A percentile compares a stretch with the other conserved stretches of the same genome.
Evolutionary conservation across 2,113 vertebrate genomes (phyloP).

Genomic region (Origma solitaria): DNA sequence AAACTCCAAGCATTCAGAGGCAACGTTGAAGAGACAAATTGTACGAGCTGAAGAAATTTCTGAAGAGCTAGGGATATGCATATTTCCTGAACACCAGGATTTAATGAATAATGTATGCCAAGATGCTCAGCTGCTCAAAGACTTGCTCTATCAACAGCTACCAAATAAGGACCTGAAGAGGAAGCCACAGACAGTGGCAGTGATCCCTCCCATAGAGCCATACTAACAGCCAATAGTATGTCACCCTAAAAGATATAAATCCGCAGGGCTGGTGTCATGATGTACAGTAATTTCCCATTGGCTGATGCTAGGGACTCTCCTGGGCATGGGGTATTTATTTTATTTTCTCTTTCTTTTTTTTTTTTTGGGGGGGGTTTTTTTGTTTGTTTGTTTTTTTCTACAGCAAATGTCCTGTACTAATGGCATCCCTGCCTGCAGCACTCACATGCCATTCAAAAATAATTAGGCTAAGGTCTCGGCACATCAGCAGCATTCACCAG

Average conservation of each 20-base stretch:
- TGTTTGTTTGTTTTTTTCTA: background rate
- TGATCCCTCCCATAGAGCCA: constrained; percentile 69
- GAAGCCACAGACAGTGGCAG: constrained; percentile 73
- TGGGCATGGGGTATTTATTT: constrained; percentile 32
- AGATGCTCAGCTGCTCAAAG: constrained; percentile 81
- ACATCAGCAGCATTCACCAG: background rate
- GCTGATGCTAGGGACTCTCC: constrained; percentile 63
- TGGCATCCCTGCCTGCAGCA: constrained; percentile 49
- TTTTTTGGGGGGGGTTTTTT: background rate
- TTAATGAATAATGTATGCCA: constrained; percentile 88
- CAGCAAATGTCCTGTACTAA: constrained; percentile 64
- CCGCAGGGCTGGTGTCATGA: constrained; percentile 23
- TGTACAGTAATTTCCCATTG: constrained; percentile 69
- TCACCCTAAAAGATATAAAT: constrained; percentile 14
- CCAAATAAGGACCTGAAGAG: constrained; percentile 84
- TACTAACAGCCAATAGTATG: constrained; percentile 76
- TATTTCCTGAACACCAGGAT: constrained; percentile 73
- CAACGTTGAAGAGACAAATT: constrained; percentile 55
- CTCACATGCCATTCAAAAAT: constrained; percentile 3
- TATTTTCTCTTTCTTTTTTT: background rate
- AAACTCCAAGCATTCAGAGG: constrained; percentile 67
- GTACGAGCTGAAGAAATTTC: constrained; percentile 60
- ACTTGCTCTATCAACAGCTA: constrained; percentile 80
- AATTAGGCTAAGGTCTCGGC: constrained; percentile 15
- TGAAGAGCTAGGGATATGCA: constrained; percentile 73